These are phyloP conservation scores for Novumbra hubbsi DNA, from an alignment of 2,797 vertebrate species.

Conservation along the genomic window DNA sequence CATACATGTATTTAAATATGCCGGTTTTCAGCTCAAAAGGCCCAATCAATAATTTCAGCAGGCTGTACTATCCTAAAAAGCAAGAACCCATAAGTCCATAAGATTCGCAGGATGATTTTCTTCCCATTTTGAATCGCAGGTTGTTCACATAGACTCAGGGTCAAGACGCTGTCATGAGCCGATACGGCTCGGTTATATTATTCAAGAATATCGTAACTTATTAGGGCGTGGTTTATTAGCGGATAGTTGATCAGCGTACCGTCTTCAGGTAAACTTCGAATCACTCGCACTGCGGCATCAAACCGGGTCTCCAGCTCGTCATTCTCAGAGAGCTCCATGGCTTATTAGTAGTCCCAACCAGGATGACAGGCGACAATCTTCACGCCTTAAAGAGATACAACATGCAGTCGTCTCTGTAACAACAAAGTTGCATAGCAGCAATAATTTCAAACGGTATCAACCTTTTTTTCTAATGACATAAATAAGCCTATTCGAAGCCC, in stretches of 20 bases:
- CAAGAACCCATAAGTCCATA: not conserved
- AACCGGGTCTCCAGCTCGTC: slow-evolving; percentile 82
- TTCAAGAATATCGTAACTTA: not conserved
- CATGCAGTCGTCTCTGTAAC: slow-evolving; percentile 25
- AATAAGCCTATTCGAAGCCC: not conserved
- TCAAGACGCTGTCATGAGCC: not conserved
- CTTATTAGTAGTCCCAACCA: slow-evolving; percentile 36
- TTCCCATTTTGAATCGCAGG: not conserved
- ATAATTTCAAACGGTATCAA: not conserved
- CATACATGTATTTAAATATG: not conserved
- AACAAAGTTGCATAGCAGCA: not conserved
- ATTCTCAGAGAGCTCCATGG: slow-evolving; percentile 77
- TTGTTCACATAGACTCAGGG: not conserved
- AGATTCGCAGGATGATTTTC: not conserved
- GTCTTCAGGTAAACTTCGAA: slow-evolving; percentile 89
- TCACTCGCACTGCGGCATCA: slow-evolving; percentile 90
- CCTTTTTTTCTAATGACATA: not conserved
- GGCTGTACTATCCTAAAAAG: not conserved
- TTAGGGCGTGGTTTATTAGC: not conserved
- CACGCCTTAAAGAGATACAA: slow-evolving; percentile 26
- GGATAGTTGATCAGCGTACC: slow-evolving; percentile 68
- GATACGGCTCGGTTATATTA: not conserved
- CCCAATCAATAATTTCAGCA: not conserved
- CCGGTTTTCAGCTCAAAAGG: not conserved
- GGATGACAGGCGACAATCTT: slow-evolving; percentile 35